These are phyloP conservation scores for Chiloscyllium punctatum DNA, from an alignment of 2,797 vertebrate species.

Conservation along the genomic window DNA sequence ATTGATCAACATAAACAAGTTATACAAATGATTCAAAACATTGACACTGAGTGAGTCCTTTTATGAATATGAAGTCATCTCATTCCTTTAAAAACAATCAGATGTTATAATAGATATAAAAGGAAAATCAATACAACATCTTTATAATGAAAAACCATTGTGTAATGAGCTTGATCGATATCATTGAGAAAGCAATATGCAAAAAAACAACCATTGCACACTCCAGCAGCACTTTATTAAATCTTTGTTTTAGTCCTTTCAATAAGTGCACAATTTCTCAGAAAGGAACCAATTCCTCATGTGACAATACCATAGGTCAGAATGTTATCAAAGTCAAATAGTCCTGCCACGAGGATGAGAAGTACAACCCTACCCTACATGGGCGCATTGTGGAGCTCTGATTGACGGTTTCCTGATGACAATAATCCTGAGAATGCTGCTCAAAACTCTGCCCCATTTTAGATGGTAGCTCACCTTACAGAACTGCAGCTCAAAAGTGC, in stretches of 20 bases:
- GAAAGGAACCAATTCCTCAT: neutral
- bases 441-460: too few relatives aligned
- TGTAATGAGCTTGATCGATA: neutral
- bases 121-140: neutral
- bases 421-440: too few relatives aligned
- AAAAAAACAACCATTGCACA: neutral
- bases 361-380: neutral
- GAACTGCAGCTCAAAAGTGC: too few relatives aligned
- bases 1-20: conserved; percentile 76
- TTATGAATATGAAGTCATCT: conserved; percentile 33
- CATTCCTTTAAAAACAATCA: neutral
- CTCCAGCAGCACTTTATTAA: too few relatives aligned
- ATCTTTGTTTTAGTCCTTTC: neutral
- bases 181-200: neutral
- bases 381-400: too few relatives aligned
- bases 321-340: neutral
- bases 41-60: conserved; percentile 30
- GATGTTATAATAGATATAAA: neutral
- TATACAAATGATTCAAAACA: conserved; percentile 62
- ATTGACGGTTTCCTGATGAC: too few relatives aligned
- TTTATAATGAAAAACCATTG: neutral
- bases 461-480: too few relatives aligned
- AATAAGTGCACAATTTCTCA: neutral
- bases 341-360: neutral
- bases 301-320: neutral